Percentiles rank a stretch among this genome's conserved stretches.
Evolutionary conservation across 2,888 invertebrate species (phyloP).

Genomic region (Drosophila kanekoi): DNA sequence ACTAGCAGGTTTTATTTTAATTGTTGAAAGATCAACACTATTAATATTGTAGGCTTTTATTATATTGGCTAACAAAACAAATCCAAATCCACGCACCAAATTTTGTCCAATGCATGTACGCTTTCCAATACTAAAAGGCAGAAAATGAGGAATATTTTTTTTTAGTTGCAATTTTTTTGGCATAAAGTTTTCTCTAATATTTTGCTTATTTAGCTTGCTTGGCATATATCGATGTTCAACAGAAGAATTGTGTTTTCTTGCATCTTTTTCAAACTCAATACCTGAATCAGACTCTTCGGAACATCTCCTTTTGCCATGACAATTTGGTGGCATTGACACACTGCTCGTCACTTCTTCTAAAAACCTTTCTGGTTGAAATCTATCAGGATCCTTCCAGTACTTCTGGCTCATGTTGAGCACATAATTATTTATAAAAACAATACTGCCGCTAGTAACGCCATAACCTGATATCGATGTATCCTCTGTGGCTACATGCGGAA

Average conservation of each 20-base stretch:
- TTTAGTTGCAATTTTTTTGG: constrained; percentile 78
- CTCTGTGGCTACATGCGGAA: constrained; percentile 94
- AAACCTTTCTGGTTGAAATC: constrained; percentile 92
- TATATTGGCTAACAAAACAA: constrained; percentile 90
- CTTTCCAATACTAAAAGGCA: constrained; percentile 94
- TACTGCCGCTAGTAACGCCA: constrained; percentile 90
- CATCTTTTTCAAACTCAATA: constrained; percentile 86
- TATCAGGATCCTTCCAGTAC: constrained; percentile 90
- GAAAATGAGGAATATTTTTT: constrained; percentile 89
- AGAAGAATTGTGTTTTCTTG: constrained; percentile 1
- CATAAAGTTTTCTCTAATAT: neutral
- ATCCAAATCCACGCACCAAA: constrained; percentile 91
- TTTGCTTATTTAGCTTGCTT: constrained; percentile 6
- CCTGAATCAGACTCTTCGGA: constrained; percentile 87
- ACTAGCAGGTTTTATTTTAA: constrained; percentile 89
- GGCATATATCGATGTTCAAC: neutral
- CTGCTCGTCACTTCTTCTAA: constrained; percentile 84
- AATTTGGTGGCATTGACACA: constrained; percentile 2
- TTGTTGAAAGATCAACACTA: constrained; percentile 86
- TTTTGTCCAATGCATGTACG: constrained; percentile 94
- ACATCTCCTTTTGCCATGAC: constrained; percentile 75
- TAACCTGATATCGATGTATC: constrained; percentile 90
- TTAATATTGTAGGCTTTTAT: constrained; percentile 90
- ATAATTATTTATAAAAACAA: constrained; percentile 94
- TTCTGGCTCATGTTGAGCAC: constrained; percentile 90